Evolutionary conservation across 92 coral and sea anemone genomes (phyloP).

Genomic region (Zoanthus gigantus): DNA sequence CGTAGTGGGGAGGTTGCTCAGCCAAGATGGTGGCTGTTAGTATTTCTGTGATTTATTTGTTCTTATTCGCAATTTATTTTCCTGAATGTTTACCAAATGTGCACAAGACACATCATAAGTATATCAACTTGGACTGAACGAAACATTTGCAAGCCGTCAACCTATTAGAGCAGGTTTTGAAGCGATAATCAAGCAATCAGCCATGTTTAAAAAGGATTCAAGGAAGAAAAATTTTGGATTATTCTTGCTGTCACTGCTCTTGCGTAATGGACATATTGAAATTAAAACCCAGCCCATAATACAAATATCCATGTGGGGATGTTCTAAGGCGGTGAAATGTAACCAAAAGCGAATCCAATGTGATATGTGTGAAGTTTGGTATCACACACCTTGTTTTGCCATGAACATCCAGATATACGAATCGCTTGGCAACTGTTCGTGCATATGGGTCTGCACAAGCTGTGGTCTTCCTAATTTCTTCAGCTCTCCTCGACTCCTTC

Average conservation of each 20-base stretch:
- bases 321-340: not conserved
- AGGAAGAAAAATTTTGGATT: too few relatives aligned
- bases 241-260: not conserved
- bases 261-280: constrained; percentile 18
- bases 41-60: not conserved
- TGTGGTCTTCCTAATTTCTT: too few relatives aligned
- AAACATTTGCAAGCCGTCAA: not conserved
- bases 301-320: constrained; percentile 24
- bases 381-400: not conserved
- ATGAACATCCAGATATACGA: too few relatives aligned
- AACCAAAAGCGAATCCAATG: not conserved
- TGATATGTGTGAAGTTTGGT: constrained; percentile 21
- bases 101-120: not conserved
- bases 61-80: constrained; percentile 3
- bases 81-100: constrained; percentile 14
- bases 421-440: too few relatives aligned
- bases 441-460: too few relatives aligned
- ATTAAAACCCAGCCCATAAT: constrained; percentile 17
- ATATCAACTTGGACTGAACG: not conserved
- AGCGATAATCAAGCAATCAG: too few relatives aligned
- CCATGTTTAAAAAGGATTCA: too few relatives aligned
- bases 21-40: too few relatives aligned
- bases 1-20: too few relatives aligned
- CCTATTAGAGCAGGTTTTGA: not conserved
- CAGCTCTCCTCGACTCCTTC: too few relatives aligned